These are phyloP conservation scores for Musca domestica DNA, from an alignment of 1,140 invertebrate species.

Conservation along the genomic window DNA sequence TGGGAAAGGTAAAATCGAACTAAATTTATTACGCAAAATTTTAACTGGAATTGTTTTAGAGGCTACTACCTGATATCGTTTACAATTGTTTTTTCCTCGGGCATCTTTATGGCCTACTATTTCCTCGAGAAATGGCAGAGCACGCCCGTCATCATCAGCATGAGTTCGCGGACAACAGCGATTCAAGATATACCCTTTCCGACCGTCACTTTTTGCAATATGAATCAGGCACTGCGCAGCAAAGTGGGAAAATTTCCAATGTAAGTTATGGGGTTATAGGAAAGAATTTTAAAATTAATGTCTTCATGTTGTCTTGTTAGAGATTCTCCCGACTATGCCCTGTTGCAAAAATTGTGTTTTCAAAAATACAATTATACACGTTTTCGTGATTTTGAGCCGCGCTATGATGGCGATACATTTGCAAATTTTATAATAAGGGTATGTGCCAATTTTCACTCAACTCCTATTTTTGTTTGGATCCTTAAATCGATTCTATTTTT, in stretches of 20 bases:
- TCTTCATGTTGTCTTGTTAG: not conserved
- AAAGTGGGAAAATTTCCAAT: not conserved
- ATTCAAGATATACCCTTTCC: constrained; percentile 68
- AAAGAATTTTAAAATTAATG: no score
- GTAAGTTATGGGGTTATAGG: not conserved
- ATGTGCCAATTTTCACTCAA: not conserved
- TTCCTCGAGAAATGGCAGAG: constrained; percentile 8
- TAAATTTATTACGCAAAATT: no score
- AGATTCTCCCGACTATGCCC: constrained; percentile 31
- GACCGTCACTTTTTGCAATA: constrained; percentile 72
- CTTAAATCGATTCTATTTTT: constrained; percentile 11
- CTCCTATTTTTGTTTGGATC: not conserved
- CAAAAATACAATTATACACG: constrained; percentile 33
- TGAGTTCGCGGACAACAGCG: constrained; percentile 57
- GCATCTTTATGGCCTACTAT: constrained; percentile 37
- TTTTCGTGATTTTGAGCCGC: constrained; percentile 26
- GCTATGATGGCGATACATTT: constrained; percentile 33
- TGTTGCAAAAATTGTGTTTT: constrained; percentile 43
- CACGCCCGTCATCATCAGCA: constrained; percentile 19
- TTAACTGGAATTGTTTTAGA: no score
- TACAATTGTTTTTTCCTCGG: not conserved
- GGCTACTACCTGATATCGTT: constrained; percentile 8
- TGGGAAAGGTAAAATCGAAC: not conserved
- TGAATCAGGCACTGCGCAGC: constrained; percentile 67
- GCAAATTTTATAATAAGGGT: constrained; percentile 33